These are phyloP conservation scores for Ectemnius lituratus DNA, from an alignment of 2,888 invertebrate genomes.

Conservation along the genomic window DNA sequence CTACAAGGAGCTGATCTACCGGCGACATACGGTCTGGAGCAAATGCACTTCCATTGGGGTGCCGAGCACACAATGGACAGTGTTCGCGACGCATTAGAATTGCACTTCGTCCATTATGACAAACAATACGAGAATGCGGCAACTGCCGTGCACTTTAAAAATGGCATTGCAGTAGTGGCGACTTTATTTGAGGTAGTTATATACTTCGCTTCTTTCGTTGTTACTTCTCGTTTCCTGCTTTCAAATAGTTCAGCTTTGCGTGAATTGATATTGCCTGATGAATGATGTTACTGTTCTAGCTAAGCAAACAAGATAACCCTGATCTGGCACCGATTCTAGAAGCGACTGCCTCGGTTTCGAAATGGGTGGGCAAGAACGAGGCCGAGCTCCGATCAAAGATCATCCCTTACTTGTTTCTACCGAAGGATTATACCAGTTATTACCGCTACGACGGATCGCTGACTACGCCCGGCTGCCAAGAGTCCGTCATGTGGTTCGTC, in stretches of 20 bases:
- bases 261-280: too few relatives aligned
- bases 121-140: slow-evolving; percentile 78
- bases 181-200: slow-evolving; percentile 81
- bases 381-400: slow-evolving; percentile 54
- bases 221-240: too few relatives aligned
- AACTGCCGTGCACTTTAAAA: slow-evolving; percentile 79
- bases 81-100: slow-evolving; percentile 81
- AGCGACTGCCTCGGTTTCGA: slow-evolving; percentile 55
- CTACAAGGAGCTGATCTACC: slow-evolving; percentile 82
- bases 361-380: slow-evolving; percentile 57
- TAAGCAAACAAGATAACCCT: slow-evolving; percentile 60
- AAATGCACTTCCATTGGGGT: slow-evolving; percentile 91
- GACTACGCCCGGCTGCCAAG: slow-evolving; percentile 87
- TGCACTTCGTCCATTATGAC: slow-evolving; percentile 85
- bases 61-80: slow-evolving; percentile 89
- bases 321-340: slow-evolving; percentile 63
- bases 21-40: slow-evolving; percentile 82
- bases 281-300: slow-evolving; percentile 53
- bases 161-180: slow-evolving; percentile 83
- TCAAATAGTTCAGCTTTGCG: too few relatives aligned
- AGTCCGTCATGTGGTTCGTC: slow-evolving; percentile 86
- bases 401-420: slow-evolving; percentile 79
- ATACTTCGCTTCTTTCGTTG: too few relatives aligned
- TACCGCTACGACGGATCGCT: slow-evolving; percentile 86
- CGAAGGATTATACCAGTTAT: slow-evolving; percentile 79